Evolutionary conservation across 2,797 vertebrate genomes (phyloP).

Genomic region (Eospalax fontanierii): DNA sequence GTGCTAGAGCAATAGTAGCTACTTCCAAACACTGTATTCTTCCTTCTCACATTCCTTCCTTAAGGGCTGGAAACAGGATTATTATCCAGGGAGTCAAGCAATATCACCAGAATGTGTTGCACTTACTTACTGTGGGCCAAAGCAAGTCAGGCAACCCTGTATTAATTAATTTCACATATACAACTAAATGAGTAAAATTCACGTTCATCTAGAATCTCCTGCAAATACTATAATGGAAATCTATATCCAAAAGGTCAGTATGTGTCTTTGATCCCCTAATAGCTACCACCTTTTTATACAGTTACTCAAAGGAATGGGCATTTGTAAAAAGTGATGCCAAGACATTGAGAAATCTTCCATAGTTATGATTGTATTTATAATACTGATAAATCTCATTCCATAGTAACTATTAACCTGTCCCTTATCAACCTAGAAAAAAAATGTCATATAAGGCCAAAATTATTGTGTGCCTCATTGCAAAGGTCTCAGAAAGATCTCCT

Average conservation of each 20-base stretch:
- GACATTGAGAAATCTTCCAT: slow-evolving; percentile 15
- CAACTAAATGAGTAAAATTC: slow-evolving; percentile 21
- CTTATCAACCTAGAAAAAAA: slow-evolving; percentile 33
- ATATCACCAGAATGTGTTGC: slow-evolving; percentile 18
- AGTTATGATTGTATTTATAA: slow-evolving; percentile 9
- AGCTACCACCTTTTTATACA: not conserved
- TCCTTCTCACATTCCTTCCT: not conserved
- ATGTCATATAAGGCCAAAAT: not conserved
- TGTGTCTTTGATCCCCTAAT: not conserved
- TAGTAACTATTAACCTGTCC: slow-evolving; percentile 48
- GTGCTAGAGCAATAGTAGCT: not conserved
- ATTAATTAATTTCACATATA: slow-evolving; percentile 47
- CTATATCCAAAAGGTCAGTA: slow-evolving; percentile 47
- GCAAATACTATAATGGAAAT: slow-evolving; percentile 44
- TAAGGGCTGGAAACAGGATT: not conserved
- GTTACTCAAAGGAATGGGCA: slow-evolving; percentile 50
- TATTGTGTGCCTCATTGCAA: not conserved
- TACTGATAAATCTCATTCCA: slow-evolving; percentile 49
- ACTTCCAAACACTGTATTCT: slow-evolving; percentile 30
- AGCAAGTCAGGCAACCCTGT: slow-evolving; percentile 12
- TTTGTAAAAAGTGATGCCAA: slow-evolving; percentile 44
- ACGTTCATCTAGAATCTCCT: not conserved
- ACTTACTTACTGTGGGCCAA: slow-evolving; percentile 12
- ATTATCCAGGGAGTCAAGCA: not conserved
- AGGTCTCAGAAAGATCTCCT: not conserved